Percentiles rank a stretch among this genome's conserved stretches.
phyloP scores from a whole-genome alignment of 1,140 invertebrate species.

The Rhyzopertha dominica region DNA sequence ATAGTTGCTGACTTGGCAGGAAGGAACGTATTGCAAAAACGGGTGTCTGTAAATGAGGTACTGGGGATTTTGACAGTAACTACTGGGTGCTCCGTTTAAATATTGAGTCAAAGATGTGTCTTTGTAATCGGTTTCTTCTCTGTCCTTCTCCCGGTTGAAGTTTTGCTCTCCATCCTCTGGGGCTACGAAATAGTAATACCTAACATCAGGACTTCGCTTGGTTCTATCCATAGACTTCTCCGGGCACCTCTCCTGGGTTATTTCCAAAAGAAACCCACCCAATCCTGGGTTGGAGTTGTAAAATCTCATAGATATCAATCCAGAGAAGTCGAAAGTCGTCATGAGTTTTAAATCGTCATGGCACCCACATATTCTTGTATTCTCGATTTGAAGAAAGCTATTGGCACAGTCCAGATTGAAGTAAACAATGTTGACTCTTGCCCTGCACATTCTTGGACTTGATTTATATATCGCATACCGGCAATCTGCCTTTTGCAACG shows the following conservation, averaged over 20 bases:
- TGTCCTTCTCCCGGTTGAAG: slow-evolving; percentile 20
- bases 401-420: slow-evolving; percentile 48
- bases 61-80: slow-evolving; percentile 9
- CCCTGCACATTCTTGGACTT: slow-evolving; percentile 47
- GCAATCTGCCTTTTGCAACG: slow-evolving; percentile 43
- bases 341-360: slow-evolving; percentile 48
- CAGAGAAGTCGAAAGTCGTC: slow-evolving; percentile 28
- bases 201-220: no score
- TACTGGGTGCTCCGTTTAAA: slow-evolving; percentile 12
- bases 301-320: slow-evolving; percentile 10
- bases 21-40: slow-evolving; percentile 15
- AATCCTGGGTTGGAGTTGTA: slow-evolving; percentile 33
- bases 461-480: slow-evolving; percentile 48
- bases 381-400: slow-evolving; percentile 53
- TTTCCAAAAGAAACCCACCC: slow-evolving; percentile 53
- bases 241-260: slow-evolving; percentile 52
- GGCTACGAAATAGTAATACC: slow-evolving; percentile 29
- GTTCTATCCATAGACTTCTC: no score
- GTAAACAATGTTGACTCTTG: slow-evolving; percentile 52
- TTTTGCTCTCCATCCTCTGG: slow-evolving; percentile 17
- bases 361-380: slow-evolving; percentile 53
- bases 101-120: slow-evolving; percentile 21
- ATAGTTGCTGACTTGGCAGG: slow-evolving; percentile 6
- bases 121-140: slow-evolving; percentile 30
- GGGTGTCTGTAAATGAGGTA: slow-evolving; percentile 10